These are phyloP conservation scores for Aleiodes alternator DNA, from an alignment of 2,888 invertebrate species.

Conservation along the genomic window DNA sequence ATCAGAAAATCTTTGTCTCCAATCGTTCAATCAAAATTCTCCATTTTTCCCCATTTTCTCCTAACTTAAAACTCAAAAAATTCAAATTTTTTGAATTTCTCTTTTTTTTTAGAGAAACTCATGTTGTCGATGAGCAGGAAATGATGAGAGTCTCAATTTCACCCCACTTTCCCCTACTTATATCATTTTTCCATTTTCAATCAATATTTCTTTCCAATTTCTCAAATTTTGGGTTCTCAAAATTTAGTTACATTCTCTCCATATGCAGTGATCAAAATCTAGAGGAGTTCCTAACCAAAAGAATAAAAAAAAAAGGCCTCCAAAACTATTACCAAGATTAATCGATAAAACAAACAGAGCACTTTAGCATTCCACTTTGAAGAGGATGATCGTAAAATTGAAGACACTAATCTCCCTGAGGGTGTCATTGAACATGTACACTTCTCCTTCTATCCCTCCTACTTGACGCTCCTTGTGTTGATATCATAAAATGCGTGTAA, in stretches of 20 bases:
- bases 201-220: too few species aligned
- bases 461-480: constrained; percentile 31
- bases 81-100: too few species aligned
- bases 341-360: constrained; percentile 61
- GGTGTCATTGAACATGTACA: constrained; percentile 70
- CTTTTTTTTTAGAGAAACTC: too few species aligned
- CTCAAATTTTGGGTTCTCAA: too few species aligned
- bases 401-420: constrained; percentile 66
- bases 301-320: not conserved
- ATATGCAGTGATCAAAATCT: too few species aligned
- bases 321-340: constrained; percentile 40
- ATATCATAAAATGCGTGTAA: constrained; percentile 34
- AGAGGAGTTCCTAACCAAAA: not conserved
- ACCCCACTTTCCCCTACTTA: too few species aligned
- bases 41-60: not conserved
- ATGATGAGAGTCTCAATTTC: not conserved
- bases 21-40: too few species aligned
- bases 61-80: too few species aligned
- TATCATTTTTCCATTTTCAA: too few species aligned
- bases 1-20: too few species aligned
- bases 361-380: constrained; percentile 26
- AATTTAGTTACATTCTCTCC: too few species aligned
- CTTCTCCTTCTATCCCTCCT: constrained; percentile 45
- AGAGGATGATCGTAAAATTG: constrained; percentile 65
- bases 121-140: too few species aligned